Evolutionary conservation across 2,888 invertebrate genomes (phyloP), one percentile per base, ranked within the genome.

Genomic region (Graphium colonna): DNA sequence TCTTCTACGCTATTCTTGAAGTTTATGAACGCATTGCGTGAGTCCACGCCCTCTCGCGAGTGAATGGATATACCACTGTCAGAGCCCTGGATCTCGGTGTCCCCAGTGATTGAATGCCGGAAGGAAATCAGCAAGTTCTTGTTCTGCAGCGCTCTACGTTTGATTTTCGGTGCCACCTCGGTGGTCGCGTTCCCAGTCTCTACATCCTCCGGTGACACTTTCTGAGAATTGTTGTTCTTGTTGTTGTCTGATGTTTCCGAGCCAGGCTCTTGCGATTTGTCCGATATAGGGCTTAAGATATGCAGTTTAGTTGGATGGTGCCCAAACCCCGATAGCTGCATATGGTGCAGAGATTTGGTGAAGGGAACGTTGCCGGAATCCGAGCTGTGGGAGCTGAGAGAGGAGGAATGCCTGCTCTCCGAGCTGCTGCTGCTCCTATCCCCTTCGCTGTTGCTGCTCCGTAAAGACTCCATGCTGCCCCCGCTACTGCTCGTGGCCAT

Each of bases 51-150:
- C 67, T 95, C 95, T 17, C 95, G 91, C 1, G 95, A 96, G 71
- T 95, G 96, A 64, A 96, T 93, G 5, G 96, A 96, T 70, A 96
- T 96, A 28, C 96, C 96, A 76, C 96, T 96, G 68, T 96, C 96
- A 0, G 96, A 96, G 39, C 96, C 96, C 65, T 96, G 94, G 62
- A 95, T 94, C 82, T 95, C 95, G 1, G 94, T 92, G 63, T 94
- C 93, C 5, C 93, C 92, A 10, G 92, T 90, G 16, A 92, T 92
- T 8, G 92, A 92, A 59, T 91, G 92, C 65, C 92, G 90, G 61
- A 93, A 91, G 17, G 93, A 92, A 51, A 94, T 94, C 48, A 94
- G 83, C 59, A 94, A 79, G 73, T 95, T 95, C 75, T 95, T 94
- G 74, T 96, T 96, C 67, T 95, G 94, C 49, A 94, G 92, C 21